Conservation (phyloP, 2,888 invertebrate genomes). For the Leptinotarsa haldemani region DNA sequence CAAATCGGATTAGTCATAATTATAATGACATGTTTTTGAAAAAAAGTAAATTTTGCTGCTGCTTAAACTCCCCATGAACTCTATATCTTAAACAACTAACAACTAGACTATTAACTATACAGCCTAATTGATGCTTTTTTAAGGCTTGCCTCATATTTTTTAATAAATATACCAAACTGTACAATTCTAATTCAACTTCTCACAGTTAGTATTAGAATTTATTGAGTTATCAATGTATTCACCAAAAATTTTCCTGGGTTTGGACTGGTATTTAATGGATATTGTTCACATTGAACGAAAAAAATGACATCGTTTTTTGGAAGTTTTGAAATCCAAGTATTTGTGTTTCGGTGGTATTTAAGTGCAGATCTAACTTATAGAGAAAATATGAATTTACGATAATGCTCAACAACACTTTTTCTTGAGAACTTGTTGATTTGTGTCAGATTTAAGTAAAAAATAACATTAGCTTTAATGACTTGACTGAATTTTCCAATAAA, state of each 20-base stretch:
- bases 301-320: neutral
- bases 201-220: neutral
- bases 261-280: neutral
- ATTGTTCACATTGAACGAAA: neutral
- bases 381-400: neutral
- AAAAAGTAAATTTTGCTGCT: neutral
- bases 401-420: too few relatives aligned
- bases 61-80: neutral
- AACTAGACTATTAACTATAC: neutral
- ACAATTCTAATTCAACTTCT: neutral
- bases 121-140: neutral
- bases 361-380: neutral
- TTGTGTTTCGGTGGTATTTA: neutral
- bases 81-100: neutral
- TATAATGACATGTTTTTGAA: too few relatives aligned
- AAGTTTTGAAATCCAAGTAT: neutral
- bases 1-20: too few relatives aligned
- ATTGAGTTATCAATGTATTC: neutral
- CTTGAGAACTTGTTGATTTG: too few relatives aligned
- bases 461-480: neutral
- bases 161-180: neutral
- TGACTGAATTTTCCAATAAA: neutral
- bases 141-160: neutral
- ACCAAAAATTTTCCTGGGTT: neutral
- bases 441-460: too few relatives aligned